These are phyloP conservation scores for Cephus spinipes DNA, from an alignment of 2,888 invertebrate species.

Conservation along the genomic window DNA sequence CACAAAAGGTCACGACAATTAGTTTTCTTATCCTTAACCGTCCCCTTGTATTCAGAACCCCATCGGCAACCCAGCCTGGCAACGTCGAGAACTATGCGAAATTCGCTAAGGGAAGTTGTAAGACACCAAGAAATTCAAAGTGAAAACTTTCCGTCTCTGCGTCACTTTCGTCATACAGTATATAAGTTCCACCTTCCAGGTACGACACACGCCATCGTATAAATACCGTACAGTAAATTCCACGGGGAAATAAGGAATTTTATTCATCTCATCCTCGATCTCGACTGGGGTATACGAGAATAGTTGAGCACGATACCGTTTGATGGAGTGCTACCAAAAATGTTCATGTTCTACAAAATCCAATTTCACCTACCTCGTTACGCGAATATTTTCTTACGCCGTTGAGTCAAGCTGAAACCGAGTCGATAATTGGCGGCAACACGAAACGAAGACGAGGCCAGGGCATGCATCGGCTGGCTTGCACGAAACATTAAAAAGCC, in stretches of 20 bases:
- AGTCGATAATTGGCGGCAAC: conserved; percentile 23
- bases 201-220: background rate
- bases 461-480: background rate
- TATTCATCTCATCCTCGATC: background rate
- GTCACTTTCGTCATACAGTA: background rate
- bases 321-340: background rate
- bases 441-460: conserved; percentile 1
- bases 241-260: background rate
- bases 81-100: background rate
- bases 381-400: background rate
- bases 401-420: background rate
- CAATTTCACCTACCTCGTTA: background rate
- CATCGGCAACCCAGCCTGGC: background rate
- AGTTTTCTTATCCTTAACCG: conserved; percentile 39
- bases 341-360: background rate
- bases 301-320: background rate
- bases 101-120: background rate
- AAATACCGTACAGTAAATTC: background rate
- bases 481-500: conserved; percentile 29
- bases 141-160: background rate
- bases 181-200: background rate
- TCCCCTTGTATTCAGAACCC: background rate
- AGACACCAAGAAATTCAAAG: conserved; percentile 14
- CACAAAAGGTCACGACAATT: conserved; percentile 36
- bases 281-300: background rate